Evolutionary conservation across 2,113 vertebrate genomes (phyloP), one percentile per base, ranked within the genome.

Genomic region (Phrynosoma platyrhinos): DNA sequence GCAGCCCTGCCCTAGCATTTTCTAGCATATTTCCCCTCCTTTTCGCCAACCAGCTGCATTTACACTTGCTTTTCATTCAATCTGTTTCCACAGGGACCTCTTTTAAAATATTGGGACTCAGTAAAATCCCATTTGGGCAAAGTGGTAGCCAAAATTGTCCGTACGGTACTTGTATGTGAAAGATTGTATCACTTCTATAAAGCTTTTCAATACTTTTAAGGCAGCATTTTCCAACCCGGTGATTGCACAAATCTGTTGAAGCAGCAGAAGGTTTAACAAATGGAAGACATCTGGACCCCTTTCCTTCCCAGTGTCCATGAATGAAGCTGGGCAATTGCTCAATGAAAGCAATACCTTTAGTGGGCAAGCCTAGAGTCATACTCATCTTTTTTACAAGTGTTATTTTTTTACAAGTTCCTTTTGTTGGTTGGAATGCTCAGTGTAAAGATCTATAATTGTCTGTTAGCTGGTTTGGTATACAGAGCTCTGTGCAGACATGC

Each of bases 381-480:
- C 27, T 40, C 10, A 83, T 83, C 27, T 69, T n/a, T 62, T 36
- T 53, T 27, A 80, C 36, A 69, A 4, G 14, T 40, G 5, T 4
- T 82, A 2, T 79, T 25, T 68, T 69, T 83, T 69, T 69, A 30
- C n/a, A 69, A 47, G 7, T 6, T 40, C 32, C 58, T 47, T 83
- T 47, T 8, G 16, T 52, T 80, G 78, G 53, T 16, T 58, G 30
- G 78, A 27, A 32, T 53, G 20, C 32, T 52, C 13, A 14, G 40
- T 30, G 36, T 27, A 83, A 83, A 36, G 81, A 21, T 30, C 23
- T 69, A 69, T 83, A 83, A 83, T 69, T 83, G 81, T 16, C 66
- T 21, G 40, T 69, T 52, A 27, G 30, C 81, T 52, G 40, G 81
- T 83, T 64, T 83, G 81, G 64, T 69, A 83, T 69, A 83, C 81